phyloP scores from a whole-genome alignment of 2,113 vertebrate genomes.

The Eubucco bourcierii region DNA sequence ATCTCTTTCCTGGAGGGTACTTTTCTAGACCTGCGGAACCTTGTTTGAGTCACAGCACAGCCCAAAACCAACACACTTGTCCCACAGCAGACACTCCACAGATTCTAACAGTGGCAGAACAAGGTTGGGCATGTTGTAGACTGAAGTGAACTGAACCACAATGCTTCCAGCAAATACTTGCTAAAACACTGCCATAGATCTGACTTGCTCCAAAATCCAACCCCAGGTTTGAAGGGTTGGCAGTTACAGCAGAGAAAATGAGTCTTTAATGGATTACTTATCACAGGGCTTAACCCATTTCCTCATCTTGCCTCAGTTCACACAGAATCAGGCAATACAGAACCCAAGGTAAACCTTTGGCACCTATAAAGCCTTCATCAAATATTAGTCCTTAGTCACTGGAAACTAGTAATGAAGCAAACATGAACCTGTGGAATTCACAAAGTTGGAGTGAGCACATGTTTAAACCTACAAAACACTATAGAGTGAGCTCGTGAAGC shows the following conservation, averaged over 20 bases:
- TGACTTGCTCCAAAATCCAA: background rate
- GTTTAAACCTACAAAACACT: background rate
- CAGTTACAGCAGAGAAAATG: background rate
- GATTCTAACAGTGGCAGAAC: background rate
- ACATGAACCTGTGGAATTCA: background rate
- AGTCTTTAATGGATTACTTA: background rate
- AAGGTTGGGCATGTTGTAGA: background rate
- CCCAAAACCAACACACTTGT: background rate
- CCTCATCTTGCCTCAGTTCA: background rate
- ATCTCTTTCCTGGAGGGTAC: background rate
- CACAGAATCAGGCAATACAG: background rate
- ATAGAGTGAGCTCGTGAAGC: accelerated
- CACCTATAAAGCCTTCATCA: background rate
- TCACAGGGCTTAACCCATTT: background rate
- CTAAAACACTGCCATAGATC: background rate
- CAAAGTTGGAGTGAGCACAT: background rate
- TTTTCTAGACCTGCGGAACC: background rate
- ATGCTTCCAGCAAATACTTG: background rate
- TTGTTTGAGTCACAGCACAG: background rate
- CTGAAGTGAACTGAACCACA: background rate
- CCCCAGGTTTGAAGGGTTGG: background rate
- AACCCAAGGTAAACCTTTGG: background rate
- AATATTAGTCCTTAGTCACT: background rate
- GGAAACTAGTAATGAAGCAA: background rate
- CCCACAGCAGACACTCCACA: background rate